Conservation (phyloP, 2,888 invertebrate genomes). For the Tenthredo scrophulariae region DNA sequence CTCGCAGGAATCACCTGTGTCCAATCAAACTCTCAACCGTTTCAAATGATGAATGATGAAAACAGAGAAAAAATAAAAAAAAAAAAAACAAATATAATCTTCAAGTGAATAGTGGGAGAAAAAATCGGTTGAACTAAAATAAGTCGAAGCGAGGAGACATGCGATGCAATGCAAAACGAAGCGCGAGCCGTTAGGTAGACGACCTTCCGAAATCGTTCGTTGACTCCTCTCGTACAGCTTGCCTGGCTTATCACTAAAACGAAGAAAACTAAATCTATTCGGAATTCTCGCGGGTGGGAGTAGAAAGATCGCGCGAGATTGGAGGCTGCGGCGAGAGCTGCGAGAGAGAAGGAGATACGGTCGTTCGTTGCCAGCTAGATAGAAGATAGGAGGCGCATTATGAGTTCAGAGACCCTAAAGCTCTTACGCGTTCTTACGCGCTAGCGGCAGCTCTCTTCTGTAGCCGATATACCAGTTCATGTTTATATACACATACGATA, state of each 20-base stretch:
- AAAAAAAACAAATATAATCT: not conserved
- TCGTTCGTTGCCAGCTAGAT: conserved; percentile 46
- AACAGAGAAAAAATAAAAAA: not conserved
- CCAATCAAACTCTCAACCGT: not conserved
- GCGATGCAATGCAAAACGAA: not conserved
- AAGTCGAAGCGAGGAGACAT: not conserved
- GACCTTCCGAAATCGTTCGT: conserved; percentile 53
- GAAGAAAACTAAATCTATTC: conserved; percentile 42
- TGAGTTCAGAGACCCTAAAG: conserved; percentile 46
- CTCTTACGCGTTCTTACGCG: conserved; percentile 51
- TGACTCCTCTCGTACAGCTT: not conserved
- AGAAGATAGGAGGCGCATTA: conserved; percentile 50
- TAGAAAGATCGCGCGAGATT: conserved; percentile 13
- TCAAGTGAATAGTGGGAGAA: not conserved
- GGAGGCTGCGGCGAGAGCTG: conserved; percentile 14
- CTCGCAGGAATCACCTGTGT: conserved; percentile 4
- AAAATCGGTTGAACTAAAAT: not conserved
- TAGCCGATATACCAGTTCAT: conserved; percentile 33
- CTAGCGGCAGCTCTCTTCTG: conserved; percentile 5
- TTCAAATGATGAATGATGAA: conserved; percentile 1
- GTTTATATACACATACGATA: not conserved
- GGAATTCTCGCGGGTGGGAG: conserved; percentile 11
- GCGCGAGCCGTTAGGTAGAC: conserved; percentile 51
- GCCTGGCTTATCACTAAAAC: conserved; percentile 40
- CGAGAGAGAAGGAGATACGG: not conserved